Conservation (phyloP, 2,113 vertebrate genomes). For the Perognathus longimembris region DNA sequence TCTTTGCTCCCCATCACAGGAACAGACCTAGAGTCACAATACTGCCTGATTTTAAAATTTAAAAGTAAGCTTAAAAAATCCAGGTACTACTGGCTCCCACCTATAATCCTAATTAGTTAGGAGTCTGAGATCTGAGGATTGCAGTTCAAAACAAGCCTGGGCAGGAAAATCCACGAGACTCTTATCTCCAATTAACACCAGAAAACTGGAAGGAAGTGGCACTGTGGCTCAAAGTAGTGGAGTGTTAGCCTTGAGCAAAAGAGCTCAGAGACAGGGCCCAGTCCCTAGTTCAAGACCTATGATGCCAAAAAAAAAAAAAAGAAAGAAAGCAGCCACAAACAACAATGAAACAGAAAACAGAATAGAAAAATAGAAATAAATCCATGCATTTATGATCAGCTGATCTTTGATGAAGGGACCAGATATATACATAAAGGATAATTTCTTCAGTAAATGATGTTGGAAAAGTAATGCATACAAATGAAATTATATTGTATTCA, state of each 20-base stretch:
- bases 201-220: no score
- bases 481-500: not conserved
- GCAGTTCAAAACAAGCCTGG: no score
- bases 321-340: not conserved
- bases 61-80: no score
- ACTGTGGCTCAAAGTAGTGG: no score
- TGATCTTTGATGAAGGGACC: not conserved
- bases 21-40: not conserved
- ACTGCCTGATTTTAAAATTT: not conserved
- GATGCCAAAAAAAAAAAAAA: not conserved
- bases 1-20: not conserved
- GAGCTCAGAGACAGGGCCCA: no score
- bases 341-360: not conserved
- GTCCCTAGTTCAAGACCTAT: no score
- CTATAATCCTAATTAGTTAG: no score
- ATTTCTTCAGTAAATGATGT: not conserved
- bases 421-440: not conserved
- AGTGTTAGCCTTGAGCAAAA: no score
- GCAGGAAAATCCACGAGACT: no score
- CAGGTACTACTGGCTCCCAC: not conserved
- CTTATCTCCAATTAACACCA: no score
- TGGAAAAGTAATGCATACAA: not conserved
- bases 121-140: no score
- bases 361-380: slow-evolving; percentile 9
- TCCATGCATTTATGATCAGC: not conserved